phyloP scores from a whole-genome alignment of 2,113 vertebrate genomes.

The Apus apus region DNA sequence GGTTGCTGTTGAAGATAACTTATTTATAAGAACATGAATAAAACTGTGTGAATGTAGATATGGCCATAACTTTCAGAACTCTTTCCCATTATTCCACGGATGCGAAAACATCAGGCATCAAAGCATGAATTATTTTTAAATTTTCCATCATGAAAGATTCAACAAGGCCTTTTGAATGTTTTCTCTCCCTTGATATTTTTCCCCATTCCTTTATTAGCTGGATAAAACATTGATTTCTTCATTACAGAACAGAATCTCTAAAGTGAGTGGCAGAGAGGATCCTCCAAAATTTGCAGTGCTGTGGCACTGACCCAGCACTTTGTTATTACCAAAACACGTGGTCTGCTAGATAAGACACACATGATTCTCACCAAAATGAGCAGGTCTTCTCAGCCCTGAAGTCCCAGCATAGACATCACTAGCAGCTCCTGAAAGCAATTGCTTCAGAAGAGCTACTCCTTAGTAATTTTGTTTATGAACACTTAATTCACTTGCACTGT shows the following conservation, averaged over 20 bases:
- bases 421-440: not conserved
- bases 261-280: not conserved
- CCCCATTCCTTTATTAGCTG: not conserved
- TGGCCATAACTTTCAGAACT: not conserved
- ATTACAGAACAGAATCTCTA: not conserved
- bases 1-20: conserved; percentile 40
- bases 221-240: not conserved
- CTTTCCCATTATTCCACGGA: not conserved
- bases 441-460: not conserved
- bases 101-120: not conserved
- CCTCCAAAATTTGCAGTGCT: not conserved
- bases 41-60: conserved; percentile 5
- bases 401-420: not conserved
- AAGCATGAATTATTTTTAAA: not conserved
- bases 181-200: not conserved
- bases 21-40: conserved; percentile 27
- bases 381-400: not conserved
- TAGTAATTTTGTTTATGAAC: not conserved
- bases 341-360: not conserved
- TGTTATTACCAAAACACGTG: not conserved
- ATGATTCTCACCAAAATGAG: not conserved
- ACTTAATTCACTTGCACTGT: not conserved
- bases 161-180: not conserved
- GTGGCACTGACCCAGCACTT: not conserved
- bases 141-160: not conserved